These are phyloP conservation scores for Lycopodina hypogea DNA, from an alignment of 37 sponge, comb jelly and placozoan genomes.

Conservation along the genomic window DNA sequence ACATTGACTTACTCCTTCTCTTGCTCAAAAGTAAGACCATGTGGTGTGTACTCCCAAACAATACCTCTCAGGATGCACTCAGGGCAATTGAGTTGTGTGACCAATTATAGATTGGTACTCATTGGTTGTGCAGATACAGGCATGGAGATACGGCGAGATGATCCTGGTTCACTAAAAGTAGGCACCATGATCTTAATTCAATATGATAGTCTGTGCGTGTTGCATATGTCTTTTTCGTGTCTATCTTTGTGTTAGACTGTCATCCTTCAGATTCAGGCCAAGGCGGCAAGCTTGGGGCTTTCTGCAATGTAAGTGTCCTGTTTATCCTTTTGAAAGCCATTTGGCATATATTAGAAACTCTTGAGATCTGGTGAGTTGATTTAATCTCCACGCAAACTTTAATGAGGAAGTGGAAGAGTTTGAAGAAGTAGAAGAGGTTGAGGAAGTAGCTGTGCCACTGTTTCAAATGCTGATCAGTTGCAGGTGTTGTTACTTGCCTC, in stretches of 20 bases:
- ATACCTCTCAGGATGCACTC: too few species aligned
- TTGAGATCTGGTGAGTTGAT: too few species aligned
- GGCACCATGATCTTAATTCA: background rate
- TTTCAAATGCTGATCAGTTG: too few species aligned
- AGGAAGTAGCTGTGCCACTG: too few species aligned
- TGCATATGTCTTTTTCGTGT: background rate
- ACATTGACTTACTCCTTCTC: conserved; percentile 86
- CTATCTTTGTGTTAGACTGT: conserved; percentile 45
- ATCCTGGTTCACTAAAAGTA: conserved; percentile 89
- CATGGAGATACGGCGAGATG: conserved; percentile 91
- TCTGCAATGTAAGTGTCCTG: conserved; percentile 37
- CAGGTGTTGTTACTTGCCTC: too few species aligned
- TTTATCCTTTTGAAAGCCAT: too few species aligned
- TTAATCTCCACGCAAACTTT: too few species aligned
- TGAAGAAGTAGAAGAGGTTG: too few species aligned
- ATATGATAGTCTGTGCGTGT: background rate
- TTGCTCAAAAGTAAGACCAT: conserved; percentile 70
- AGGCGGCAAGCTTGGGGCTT: conserved; percentile 24
- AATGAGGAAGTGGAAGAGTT: too few species aligned
- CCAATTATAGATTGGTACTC: too few species aligned
- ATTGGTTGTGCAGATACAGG: conserved; percentile 66
- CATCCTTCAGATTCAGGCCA: conserved; percentile 72
- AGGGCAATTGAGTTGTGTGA: background rate
- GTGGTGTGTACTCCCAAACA: background rate
- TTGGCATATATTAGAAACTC: too few species aligned